Conservation (phyloP, 1,140 invertebrate genomes). For the Dryas iulia region DNA sequence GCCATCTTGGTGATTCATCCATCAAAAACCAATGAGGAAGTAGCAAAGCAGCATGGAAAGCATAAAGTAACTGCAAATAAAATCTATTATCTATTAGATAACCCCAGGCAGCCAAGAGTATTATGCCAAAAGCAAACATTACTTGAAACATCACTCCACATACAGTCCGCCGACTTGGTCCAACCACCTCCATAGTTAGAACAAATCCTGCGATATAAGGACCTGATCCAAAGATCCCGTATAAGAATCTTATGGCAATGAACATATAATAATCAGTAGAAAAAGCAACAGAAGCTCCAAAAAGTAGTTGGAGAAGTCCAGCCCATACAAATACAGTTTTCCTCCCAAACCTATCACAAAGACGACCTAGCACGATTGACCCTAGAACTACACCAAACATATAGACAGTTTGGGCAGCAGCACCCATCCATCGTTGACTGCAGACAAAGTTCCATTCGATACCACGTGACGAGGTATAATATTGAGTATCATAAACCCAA, state of each 20-base stretch:
- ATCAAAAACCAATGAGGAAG: constrained; percentile 90
- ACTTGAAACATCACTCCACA: constrained; percentile 91
- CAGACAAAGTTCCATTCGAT: constrained; percentile 94
- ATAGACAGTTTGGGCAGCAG: constrained; percentile 88
- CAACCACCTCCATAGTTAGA: constrained; percentile 92
- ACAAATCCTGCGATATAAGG: constrained; percentile 91
- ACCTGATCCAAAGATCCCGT: constrained; percentile 89
- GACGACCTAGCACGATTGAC: constrained; percentile 88
- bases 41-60: constrained; percentile 85
- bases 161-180: constrained; percentile 88
- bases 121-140: constrained; percentile 90
- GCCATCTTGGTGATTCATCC: constrained; percentile 91
- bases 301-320: constrained; percentile 84
- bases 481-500: constrained; percentile 87
- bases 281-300: constrained; percentile 87
- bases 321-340: constrained; percentile 89
- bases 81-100: constrained; percentile 88
- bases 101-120: constrained; percentile 90
- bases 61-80: constrained; percentile 89
- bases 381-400: constrained; percentile 94
- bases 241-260: constrained; percentile 85
- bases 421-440: constrained; percentile 88
- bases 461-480: constrained; percentile 85
- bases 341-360: constrained; percentile 92
- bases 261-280: constrained; percentile 86